phyloP scores from a whole-genome alignment of 1,140 invertebrate species.

The Danaus melanippus region DNA sequence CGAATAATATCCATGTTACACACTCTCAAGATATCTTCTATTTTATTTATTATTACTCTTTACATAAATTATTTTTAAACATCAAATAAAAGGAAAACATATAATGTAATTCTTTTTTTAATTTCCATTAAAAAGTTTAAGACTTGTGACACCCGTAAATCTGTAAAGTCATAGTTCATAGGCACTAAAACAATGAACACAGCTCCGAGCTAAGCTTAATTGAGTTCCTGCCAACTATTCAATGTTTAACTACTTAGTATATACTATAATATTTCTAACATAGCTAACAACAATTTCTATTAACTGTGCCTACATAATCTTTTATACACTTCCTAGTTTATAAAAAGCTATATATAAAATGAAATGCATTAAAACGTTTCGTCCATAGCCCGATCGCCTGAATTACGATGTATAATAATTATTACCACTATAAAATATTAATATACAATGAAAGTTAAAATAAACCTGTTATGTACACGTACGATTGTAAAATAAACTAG shows the following conservation, averaged over 20 bases:
- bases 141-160: conserved; percentile 16
- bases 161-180: conserved; percentile 21
- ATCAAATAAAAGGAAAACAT: no score
- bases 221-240: conserved; percentile 18
- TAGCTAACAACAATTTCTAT: neutral
- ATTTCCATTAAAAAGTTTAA: conserved; percentile 1
- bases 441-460: no score
- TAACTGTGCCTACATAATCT: conserved; percentile 8
- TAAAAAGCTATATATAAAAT: conserved; percentile 14
- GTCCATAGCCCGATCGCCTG: neutral
- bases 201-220: conserved; percentile 21
- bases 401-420: no score
- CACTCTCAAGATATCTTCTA: no score
- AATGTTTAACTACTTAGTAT: conserved; percentile 1
- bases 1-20: no score
- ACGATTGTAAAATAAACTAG: conserved; percentile 3
- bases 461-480: neutral
- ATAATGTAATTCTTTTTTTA: no score
- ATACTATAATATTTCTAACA: neutral
- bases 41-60: no score
- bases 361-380: conserved; percentile 14
- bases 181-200: conserved; percentile 21
- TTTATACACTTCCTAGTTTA: no score
- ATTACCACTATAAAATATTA: no score
- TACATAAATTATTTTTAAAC: no score